Conservation (phyloP, 2,888 invertebrate genomes). For the Lasioglossum lativentre region DNA sequence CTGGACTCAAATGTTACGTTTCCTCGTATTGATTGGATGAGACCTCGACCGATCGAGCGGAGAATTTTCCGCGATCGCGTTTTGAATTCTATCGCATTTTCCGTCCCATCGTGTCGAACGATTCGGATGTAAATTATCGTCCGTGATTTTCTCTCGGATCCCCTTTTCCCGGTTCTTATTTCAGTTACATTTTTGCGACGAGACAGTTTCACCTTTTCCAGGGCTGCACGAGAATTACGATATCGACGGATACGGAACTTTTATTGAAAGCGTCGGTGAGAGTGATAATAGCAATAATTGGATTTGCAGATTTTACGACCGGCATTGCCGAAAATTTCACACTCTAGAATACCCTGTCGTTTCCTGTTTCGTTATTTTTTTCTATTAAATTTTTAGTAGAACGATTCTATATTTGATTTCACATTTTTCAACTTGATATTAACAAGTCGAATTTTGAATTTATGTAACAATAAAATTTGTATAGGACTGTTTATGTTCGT, state of each 20-base stretch:
- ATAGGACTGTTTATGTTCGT: too few species aligned
- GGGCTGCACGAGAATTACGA: neutral
- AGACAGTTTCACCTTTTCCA: neutral
- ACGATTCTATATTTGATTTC: neutral
- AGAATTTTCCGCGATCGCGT: conserved; percentile 52
- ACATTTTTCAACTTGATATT: neutral
- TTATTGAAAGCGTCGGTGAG: neutral
- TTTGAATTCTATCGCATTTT: conserved; percentile 49
- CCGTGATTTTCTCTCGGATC: conserved; percentile 18
- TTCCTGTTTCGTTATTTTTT: neutral
- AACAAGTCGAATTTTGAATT: neutral
- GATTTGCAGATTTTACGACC: neutral
- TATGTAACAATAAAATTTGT: neutral
- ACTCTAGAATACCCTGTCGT: neutral
- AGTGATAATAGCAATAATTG: conserved; percentile 2
- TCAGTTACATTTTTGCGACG: neutral
- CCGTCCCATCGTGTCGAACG: conserved; percentile 41
- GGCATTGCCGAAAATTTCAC: neutral
- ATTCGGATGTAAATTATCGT: conserved; percentile 52
- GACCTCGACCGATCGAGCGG: conserved; percentile 24
- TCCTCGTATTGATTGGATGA: conserved; percentile 38
- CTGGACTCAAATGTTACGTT: conserved; percentile 19
- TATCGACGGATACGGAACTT: neutral
- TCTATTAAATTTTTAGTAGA: neutral
- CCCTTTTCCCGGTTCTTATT: neutral